Percentiles rank a stretch among this genome's conserved stretches.
Evolutionary conservation across 2,113 vertebrate genomes (phyloP).

Genomic region (Petaurus breviceps): DNA sequence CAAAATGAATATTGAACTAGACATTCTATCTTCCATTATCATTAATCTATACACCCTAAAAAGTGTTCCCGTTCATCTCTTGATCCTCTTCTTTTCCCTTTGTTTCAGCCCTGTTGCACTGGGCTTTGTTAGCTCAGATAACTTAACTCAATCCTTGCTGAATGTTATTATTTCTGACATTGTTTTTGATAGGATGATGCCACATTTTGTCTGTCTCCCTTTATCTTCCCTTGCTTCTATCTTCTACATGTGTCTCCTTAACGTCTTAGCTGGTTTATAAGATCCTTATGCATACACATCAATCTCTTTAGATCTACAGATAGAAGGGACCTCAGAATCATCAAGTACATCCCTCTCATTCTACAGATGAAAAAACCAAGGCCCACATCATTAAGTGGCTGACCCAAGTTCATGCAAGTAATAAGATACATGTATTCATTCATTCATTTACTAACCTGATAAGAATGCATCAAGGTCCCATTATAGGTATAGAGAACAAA

Average conservation of each 20-base stretch:
- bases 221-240: not conserved
- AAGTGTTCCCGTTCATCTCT: not conserved
- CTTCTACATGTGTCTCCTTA: not conserved
- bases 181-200: not conserved
- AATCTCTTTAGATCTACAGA: not conserved
- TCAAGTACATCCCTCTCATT: not conserved
- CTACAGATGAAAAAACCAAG: not conserved
- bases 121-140: not conserved
- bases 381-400: not conserved
- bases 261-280: not conserved
- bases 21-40: not conserved
- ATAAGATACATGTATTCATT: not conserved
- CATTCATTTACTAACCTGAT: not conserved
- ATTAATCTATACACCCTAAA: not conserved
- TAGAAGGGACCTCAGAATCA: not conserved
- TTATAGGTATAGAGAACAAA: not conserved
- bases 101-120: not conserved
- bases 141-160: not conserved
- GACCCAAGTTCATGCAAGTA: not conserved
- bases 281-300: not conserved
- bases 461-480: not conserved
- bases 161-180: not conserved
- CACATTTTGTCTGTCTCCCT: not conserved
- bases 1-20: no score
- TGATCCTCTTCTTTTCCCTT: not conserved